Conservation (phyloP, 2,797 vertebrate species). For the Pangasius sanitwongsei region DNA sequence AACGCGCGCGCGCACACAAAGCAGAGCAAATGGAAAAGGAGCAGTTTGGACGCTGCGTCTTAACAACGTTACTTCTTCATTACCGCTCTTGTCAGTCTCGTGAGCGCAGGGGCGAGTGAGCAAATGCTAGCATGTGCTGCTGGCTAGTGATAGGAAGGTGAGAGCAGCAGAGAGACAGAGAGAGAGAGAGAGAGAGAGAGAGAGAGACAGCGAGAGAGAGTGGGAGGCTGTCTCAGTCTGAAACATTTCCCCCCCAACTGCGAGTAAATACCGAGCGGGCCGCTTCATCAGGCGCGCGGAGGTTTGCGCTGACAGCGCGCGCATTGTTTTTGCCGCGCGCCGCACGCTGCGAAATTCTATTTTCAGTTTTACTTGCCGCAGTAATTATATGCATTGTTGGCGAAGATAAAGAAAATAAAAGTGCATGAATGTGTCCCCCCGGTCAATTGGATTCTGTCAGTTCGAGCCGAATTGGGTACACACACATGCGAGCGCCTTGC, state of each 20-base stretch:
- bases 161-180: background rate
- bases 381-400: conserved; percentile 88
- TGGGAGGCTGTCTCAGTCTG: conserved; percentile 42
- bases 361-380: conserved; percentile 84
- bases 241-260: conserved; percentile 56
- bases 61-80: conserved; percentile 40
- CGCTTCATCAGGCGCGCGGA: conserved; percentile 71
- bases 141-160: conserved; percentile 28
- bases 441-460: conserved; percentile 89
- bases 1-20: background rate
- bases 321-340: conserved; percentile 76
- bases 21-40: conserved; percentile 29
- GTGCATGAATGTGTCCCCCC: conserved; percentile 84
- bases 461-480: conserved; percentile 84
- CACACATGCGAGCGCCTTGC: conserved; percentile 77
- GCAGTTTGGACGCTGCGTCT: conserved; percentile 27
- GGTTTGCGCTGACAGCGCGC: conserved; percentile 76
- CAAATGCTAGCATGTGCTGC: conserved; percentile 32
- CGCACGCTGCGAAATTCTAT: conserved; percentile 80
- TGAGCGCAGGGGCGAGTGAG: conserved; percentile 37
- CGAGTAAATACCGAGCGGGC: conserved; percentile 69
- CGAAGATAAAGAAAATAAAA: conserved; percentile 86
- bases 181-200: conserved; percentile 1
- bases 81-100: conserved; percentile 34
- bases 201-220: conserved; percentile 26